Evolutionary conservation across 1,140 invertebrate species (phyloP).

Genomic region (Nomia melanderi): DNA sequence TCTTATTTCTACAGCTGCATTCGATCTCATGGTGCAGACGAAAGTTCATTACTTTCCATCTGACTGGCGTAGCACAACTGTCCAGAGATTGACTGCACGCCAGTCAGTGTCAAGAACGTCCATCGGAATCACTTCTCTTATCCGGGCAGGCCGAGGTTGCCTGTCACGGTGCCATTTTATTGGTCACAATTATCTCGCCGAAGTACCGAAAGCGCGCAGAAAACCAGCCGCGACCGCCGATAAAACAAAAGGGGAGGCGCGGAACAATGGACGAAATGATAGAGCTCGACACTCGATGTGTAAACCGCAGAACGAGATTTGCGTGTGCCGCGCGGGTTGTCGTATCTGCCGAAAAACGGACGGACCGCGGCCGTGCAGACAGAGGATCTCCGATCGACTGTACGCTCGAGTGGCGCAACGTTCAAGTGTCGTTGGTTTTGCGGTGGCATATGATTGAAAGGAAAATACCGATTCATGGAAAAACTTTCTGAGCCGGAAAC

Average conservation of each 20-base stretch:
- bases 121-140: background rate
- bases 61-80: no score
- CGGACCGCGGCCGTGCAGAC: background rate
- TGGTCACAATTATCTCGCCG: background rate
- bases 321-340: background rate
- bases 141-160: background rate
- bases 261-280: slow-evolving; percentile 2
- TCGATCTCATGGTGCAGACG: no score
- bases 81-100: no score
- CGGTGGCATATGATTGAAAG: background rate
- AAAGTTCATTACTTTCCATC: no score
- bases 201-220: background rate
- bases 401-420: background rate
- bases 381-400: background rate
- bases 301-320: slow-evolving; percentile 1
- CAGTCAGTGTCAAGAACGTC: background rate
- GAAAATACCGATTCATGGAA: background rate
- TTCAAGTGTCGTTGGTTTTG: background rate
- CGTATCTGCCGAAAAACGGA: slow-evolving; percentile 1
- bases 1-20: no score
- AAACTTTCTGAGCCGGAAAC: no score
- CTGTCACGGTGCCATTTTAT: slow-evolving; percentile 4
- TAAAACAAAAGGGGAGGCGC: background rate
- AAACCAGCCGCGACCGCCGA: background rate
- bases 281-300: slow-evolving; percentile 1